phyloP scores from a whole-genome alignment of 2,797 vertebrate species.

The Phataginus tetradactyla region DNA sequence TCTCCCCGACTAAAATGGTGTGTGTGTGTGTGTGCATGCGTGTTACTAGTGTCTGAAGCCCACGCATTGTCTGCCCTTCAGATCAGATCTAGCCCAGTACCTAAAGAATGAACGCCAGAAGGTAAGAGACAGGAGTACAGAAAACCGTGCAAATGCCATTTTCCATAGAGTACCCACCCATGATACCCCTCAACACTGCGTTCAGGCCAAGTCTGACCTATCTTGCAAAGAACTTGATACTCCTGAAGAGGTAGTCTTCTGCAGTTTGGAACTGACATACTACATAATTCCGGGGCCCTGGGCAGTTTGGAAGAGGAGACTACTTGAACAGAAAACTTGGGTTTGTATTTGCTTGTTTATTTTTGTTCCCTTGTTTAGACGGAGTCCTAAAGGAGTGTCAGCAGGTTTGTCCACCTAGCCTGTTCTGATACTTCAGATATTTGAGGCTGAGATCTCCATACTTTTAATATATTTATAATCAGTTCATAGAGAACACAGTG shows the following conservation, averaged over 20 bases:
- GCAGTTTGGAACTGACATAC: neutral
- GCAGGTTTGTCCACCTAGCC: neutral
- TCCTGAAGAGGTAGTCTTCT: neutral
- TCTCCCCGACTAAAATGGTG: neutral
- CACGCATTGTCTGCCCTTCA: neutral
- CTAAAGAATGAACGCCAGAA: neutral
- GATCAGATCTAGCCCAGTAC: neutral
- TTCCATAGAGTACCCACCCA: neutral
- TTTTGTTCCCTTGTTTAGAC: neutral
- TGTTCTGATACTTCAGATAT: neutral
- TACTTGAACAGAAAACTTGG: neutral
- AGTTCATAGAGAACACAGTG: neutral
- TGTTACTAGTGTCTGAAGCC: neutral
- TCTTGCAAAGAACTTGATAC: neutral
- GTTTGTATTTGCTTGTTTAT: neutral
- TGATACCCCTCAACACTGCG: neutral
- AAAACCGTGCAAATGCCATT: neutral
- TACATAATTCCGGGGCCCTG: neutral
- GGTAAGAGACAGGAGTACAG: neutral
- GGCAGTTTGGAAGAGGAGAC: slow-evolving; percentile 3
- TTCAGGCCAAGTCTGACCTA: neutral
- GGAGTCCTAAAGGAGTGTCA: neutral
- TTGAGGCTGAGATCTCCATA: neutral
- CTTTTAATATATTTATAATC: neutral
- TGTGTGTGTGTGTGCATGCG: neutral